Evolutionary conservation across 2,797 vertebrate species (phyloP).

Genomic region (Onychomys arenicola): DNA sequence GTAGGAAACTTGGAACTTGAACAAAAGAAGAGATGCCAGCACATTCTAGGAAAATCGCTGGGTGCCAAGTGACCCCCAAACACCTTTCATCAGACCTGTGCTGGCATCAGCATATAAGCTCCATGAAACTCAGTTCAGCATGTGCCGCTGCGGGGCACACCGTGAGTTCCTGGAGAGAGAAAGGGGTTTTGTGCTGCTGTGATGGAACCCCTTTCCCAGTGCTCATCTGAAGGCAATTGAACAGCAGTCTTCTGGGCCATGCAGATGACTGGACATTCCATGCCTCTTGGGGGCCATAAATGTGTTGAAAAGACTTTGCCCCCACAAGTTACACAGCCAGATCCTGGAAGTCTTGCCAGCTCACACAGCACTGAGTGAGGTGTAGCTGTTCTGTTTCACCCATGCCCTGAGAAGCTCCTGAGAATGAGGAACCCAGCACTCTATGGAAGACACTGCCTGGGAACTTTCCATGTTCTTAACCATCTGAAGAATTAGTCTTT

Average conservation of each 20-base stretch:
- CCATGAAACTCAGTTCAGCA: background rate
- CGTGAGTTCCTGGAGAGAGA: background rate
- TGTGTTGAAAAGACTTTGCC: background rate
- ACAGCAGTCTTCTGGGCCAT: background rate
- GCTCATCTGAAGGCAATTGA: background rate
- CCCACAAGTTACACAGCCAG: background rate
- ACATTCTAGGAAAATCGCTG: background rate
- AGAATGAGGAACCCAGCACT: background rate
- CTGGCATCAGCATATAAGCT: background rate
- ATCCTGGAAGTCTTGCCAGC: background rate
- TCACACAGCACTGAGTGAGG: background rate
- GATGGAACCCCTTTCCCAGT: background rate
- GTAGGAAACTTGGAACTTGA: background rate
- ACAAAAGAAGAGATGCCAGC: background rate
- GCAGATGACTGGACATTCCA: background rate
- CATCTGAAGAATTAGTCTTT: background rate
- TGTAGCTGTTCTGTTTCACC: accelerated
- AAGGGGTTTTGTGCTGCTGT: background rate
- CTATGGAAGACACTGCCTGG: background rate
- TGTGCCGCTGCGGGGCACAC: too few species aligned
- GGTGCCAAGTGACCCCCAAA: background rate
- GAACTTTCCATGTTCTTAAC: background rate
- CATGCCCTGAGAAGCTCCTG: background rate
- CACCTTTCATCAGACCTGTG: background rate
- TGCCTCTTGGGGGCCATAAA: accelerated